phyloP scores from a whole-genome alignment of 1,140 invertebrate species.

The Arion vulgaris region DNA sequence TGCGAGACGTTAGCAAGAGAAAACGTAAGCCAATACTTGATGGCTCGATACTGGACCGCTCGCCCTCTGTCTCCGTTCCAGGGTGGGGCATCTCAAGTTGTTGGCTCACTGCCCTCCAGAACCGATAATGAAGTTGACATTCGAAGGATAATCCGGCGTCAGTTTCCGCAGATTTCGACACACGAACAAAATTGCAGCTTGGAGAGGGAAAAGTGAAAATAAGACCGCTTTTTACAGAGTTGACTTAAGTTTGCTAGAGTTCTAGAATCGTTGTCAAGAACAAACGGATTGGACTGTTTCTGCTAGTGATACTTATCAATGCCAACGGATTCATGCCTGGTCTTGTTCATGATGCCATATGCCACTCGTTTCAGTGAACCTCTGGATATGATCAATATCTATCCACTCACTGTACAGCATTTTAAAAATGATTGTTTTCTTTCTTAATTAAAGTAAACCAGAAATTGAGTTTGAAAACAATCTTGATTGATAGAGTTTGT shows the following conservation, averaged over 20 bases:
- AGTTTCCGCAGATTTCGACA: not conserved
- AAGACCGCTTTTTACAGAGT: not conserved
- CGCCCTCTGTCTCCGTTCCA: not conserved
- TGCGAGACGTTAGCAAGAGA: not conserved
- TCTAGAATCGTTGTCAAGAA: not conserved
- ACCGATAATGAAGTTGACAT: conserved; percentile 29
- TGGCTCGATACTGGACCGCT: conserved; percentile 1
- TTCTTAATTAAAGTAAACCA: not conserved
- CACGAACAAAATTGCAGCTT: not conserved
- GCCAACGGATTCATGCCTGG: not conserved
- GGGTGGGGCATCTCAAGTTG: conserved; percentile 5
- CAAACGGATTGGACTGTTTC: not conserved
- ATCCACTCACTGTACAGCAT: not conserved
- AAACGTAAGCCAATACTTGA: conserved; percentile 28
- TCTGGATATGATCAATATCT: not conserved
- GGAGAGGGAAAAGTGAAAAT: not conserved
- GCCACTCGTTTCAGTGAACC: not conserved
- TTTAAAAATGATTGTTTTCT: not conserved
- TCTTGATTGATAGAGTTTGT: not conserved
- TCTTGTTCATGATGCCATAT: not conserved
- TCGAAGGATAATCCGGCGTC: conserved; percentile 16
- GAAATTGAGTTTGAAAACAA: not conserved
- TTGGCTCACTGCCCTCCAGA: conserved; percentile 14
- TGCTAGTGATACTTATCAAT: conserved; percentile 1
- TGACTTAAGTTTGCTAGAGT: not conserved